phyloP scores from a whole-genome alignment of 2,113 vertebrate species.

The Melanotaenia duboulayi region DNA sequence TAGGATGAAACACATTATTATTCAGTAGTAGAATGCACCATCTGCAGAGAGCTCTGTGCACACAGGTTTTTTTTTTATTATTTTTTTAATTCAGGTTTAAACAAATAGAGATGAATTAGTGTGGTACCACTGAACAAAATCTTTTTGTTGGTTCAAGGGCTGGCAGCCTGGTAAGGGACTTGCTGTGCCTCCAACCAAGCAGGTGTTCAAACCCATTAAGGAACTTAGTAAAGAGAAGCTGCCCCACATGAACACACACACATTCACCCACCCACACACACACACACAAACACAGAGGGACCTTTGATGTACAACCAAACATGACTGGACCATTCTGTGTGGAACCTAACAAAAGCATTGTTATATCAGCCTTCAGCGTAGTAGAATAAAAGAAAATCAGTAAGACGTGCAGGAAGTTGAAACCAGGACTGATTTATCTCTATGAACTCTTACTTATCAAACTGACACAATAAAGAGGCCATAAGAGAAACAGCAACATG shows the following conservation, averaged over 20 bases:
- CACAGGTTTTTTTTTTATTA: too few species aligned
- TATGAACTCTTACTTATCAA: background rate
- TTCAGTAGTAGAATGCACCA: background rate
- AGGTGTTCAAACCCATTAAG: conserved; percentile 11
- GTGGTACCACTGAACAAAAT: conserved; percentile 10
- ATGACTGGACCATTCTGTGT: conserved; percentile 35
- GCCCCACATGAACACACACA: background rate
- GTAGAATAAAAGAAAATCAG: background rate
- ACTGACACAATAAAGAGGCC: background rate
- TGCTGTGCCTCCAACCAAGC: conserved; percentile 14
- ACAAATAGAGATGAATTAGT: conserved; percentile 27
- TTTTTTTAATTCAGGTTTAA: background rate
- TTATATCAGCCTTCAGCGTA: background rate
- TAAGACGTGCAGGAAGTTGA: background rate
- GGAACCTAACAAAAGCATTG: background rate
- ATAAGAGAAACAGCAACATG: conserved; percentile 18
- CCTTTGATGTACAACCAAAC: background rate
- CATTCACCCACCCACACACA: background rate
- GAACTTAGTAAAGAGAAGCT: conserved; percentile 12
- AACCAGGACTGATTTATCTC: background rate
- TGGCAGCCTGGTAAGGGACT: conserved; percentile 11
- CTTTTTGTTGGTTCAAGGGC: conserved; percentile 20
- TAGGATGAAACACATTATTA: background rate
- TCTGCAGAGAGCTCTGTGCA: background rate
- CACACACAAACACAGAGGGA: background rate